Base-by-base conservation (phyloP, 1,140 invertebrate genomes). In the Bombus superbus region DNA sequence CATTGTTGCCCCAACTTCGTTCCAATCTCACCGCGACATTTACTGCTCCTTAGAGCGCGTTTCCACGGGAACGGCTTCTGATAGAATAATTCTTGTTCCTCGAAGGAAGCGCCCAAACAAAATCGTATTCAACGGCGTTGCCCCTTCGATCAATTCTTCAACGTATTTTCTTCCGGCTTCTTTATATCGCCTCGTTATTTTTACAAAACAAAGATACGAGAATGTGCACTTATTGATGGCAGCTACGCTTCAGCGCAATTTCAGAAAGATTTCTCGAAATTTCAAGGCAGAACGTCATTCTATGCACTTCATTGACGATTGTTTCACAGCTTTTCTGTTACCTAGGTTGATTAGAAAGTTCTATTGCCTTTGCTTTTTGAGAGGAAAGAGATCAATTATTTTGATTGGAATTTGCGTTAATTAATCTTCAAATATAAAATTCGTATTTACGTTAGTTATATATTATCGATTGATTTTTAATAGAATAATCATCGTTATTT, bases 11-110 rank as follows among this genome's bases (percentile, higher is more conserved):
- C 32, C 57, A 66, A 64, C 73, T 83, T 76, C n/a, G 53, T 81
- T 81, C 69, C 80, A 72, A 57, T 81, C 53, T 81, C 47, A 59
- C 47, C 66, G 35, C 66, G 44, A 68, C 78, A 44, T 80, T 80
- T 71, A 80, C 78, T 18, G 66, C 38, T 40, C 35, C 53, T 59
- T 57, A 28, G 53, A 59, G 35, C 74, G n/a, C 32, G 53, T 38
- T 47, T 68, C 44, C 66, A 44, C 66, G 79, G 44, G 47, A 40
- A 72, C 79, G 22, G 32, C n/a, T 76, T 38, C 15, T 59, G 71
- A 32, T 47, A 25, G 81, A 72, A 74, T 75, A 82, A 80, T 71
- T 80, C 78, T 40, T 18, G 59, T 28, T 11, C 28, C 64, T 53
- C 4, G 32, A n/a, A 81, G 40, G 47, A 72, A 42, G n/a, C 68